Evolutionary conservation across 2,797 vertebrate species (phyloP), one percentile per base, ranked within the genome.

Genomic region (Limosa lapponica): DNA sequence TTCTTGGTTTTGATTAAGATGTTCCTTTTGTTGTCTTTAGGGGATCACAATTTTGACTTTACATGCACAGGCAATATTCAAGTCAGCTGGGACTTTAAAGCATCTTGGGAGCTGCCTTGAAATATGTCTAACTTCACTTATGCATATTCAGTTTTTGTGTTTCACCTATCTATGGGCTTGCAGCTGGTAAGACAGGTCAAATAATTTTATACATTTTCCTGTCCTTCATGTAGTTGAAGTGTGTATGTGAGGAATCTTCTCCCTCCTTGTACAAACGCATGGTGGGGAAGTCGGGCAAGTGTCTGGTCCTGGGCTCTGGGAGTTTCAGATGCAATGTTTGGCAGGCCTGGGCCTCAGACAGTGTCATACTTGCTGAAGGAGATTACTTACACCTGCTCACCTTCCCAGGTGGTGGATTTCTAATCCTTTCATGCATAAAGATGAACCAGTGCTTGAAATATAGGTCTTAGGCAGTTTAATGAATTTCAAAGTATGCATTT

Each of bases 391-490:
- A 59, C 52, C 67, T 71, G 62, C n/a, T 93, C 82, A 57, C 89
- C 90, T 80, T 95, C 59, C 66, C 41, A 64, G 71, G 44, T 80
- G 83, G 24, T 64, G 44, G 59, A 9, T 69, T 84, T 62, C 90
- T 90, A 87, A 93, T 67, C 86, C 67, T 82, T 87, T 77, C 89
- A 69, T 89, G 83, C 83, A 93, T 89, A 84, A 90, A 93, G 37
- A 82, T 58, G 71, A 89, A 82, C 46, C 67, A 78, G 57, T 85
- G 71, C 70, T 90, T 82, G 66, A 57, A 87, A 64, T 59, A 22
- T 18, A 62, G 82, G 44, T 82, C 85, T 92, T n/a, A 23, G 48
- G 62, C 61, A 54, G 11, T 54, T 90, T 46, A 90, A 78, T 91
- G 59, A 79, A 80, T 70, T 87, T 87, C 41, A 6, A n/a, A 59